Conservation (phyloP, 2,113 vertebrate genomes). For the Macquaria australasica region DNA sequence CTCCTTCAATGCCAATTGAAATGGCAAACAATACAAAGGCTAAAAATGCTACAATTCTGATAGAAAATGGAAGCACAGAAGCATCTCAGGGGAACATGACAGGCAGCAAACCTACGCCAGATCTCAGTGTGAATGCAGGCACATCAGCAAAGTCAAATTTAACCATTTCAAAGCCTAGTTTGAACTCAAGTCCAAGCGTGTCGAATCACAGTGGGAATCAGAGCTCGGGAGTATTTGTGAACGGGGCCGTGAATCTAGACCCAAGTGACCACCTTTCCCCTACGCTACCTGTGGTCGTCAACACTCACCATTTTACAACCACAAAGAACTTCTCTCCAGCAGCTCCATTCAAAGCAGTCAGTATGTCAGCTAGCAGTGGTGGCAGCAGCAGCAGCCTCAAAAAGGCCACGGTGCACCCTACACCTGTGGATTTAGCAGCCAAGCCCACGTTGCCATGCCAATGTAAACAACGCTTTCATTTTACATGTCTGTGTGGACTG, state of each 20-base stretch:
- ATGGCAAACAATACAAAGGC: not conserved
- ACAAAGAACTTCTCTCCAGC: constrained; percentile 41
- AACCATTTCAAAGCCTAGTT: not conserved
- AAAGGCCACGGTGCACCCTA: constrained; percentile 33
- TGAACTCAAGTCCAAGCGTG: not conserved
- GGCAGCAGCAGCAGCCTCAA: constrained; percentile 6
- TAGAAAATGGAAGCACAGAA: not conserved
- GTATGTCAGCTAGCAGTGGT: not conserved
- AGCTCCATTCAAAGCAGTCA: not conserved
- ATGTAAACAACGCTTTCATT: constrained; percentile 78
- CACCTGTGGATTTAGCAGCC: constrained; percentile 17
- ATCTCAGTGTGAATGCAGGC: not conserved
- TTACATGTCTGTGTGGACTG: constrained; percentile 85
- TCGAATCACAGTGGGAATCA: constrained; percentile 19
- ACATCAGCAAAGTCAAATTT: not conserved
- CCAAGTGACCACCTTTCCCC: constrained; percentile 19
- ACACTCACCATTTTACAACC: constrained; percentile 29
- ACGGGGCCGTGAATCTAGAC: not conserved
- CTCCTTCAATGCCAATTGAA: not conserved
- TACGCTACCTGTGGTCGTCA: not conserved
- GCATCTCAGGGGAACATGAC: not conserved
- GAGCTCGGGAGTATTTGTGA: constrained; percentile 9
- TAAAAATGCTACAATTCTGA: not conserved
- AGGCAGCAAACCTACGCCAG: not conserved
- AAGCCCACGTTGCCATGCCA: constrained; percentile 69